These are phyloP conservation scores for Eurosta solidaginis DNA, from an alignment of 1,140 invertebrate genomes.

Conservation along the genomic window DNA sequence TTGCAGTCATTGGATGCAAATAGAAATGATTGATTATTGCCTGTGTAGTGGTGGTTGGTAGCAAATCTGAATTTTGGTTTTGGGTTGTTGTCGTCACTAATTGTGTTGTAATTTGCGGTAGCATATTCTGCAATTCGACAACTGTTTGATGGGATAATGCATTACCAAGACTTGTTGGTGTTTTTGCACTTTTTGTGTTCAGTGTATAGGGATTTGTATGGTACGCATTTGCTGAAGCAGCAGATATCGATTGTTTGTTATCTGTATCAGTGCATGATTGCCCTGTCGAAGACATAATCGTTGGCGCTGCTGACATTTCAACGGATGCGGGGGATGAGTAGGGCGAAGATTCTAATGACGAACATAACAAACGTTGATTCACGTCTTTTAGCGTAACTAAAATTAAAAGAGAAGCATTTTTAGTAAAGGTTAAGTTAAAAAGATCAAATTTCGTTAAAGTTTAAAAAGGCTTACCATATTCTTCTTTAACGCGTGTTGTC, in stretches of 20 bases:
- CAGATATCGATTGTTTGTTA: constrained; percentile 49
- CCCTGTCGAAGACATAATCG: neutral
- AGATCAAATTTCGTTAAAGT: neutral
- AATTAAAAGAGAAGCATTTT: neutral
- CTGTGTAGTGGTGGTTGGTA: neutral
- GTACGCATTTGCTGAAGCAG: constrained; percentile 12
- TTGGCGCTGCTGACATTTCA: constrained; percentile 39
- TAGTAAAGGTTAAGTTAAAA: neutral
- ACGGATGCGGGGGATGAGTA: constrained; percentile 56
- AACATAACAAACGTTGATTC: constrained; percentile 49
- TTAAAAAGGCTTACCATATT: constrained; percentile 45
- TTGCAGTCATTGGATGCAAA: constrained; percentile 40
- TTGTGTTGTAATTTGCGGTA: constrained; percentile 16
- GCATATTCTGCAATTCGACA: neutral
- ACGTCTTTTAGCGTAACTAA: constrained; percentile 4
- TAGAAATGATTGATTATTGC: constrained; percentile 34
- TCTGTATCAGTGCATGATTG: neutral
- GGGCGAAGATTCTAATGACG: constrained; percentile 54
- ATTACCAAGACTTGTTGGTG: neutral
- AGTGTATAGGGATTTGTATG: neutral
- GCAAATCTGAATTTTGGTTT: neutral
- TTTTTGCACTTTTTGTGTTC: neutral
- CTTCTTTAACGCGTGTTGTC: constrained; percentile 39
- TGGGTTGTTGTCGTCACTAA: neutral
- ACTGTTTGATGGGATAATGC: neutral